Evolutionary conservation across 2,888 invertebrate species (phyloP).

Genomic region (Altica lythri): DNA sequence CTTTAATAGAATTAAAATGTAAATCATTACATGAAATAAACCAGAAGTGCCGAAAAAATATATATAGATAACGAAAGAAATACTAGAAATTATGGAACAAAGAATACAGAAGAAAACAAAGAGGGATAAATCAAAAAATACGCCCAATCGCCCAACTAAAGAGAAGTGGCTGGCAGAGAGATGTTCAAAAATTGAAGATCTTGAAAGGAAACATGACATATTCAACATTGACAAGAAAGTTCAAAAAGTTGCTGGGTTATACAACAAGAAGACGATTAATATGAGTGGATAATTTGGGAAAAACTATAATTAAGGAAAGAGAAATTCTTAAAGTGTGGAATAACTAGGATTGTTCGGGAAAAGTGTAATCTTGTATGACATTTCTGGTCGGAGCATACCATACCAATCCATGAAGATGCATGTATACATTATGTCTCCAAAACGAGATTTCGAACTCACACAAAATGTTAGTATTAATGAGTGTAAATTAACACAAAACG

Average conservation of each 20-base stretch:
- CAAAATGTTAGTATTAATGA: too few relatives aligned
- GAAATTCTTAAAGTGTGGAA: not conserved
- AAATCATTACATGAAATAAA: slow-evolving; percentile 3
- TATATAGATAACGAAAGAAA: not conserved
- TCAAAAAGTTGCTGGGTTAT: slow-evolving; percentile 9
- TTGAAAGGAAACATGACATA: slow-evolving; percentile 18
- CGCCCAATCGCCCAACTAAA: too few relatives aligned
- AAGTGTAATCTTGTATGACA: too few relatives aligned
- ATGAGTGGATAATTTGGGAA: too few relatives aligned
- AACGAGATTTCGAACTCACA: not conserved
- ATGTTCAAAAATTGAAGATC: slow-evolving; percentile 18
- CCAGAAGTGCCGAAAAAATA: not conserved
- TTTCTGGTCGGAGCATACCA: too few relatives aligned
- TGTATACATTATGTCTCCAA: too few relatives aligned
- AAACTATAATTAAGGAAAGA: not conserved
- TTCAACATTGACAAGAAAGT: slow-evolving; percentile 21
- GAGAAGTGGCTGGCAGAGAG: slow-evolving; percentile 26
- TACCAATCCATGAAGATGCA: too few relatives aligned
- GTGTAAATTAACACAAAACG: not conserved
- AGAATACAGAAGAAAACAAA: slow-evolving; percentile 3
- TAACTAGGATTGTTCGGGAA: slow-evolving; percentile 8
- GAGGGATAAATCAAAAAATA: not conserved
- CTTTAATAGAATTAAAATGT: not conserved
- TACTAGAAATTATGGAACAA: slow-evolving; percentile 7
- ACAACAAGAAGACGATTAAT: too few relatives aligned